phyloP scores from a whole-genome alignment of 2,113 vertebrate species.

The Heterotilapia buettikoferi region DNA sequence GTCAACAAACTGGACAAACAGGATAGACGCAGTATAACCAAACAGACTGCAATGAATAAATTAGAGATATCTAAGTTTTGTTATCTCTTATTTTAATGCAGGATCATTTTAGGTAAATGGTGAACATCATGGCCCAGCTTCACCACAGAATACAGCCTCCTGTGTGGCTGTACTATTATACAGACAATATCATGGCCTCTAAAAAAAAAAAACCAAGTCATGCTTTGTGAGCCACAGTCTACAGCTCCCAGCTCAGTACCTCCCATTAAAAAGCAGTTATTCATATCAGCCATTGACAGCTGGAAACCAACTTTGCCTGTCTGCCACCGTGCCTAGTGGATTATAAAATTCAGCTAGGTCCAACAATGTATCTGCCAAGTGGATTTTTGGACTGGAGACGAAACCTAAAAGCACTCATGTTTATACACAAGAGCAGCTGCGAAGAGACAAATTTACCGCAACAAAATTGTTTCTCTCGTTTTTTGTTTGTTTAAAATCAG shows the following conservation, averaged over 20 bases:
- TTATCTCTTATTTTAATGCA: neutral
- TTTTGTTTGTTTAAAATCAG: neutral
- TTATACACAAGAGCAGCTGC: conserved; percentile 40
- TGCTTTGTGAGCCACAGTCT: neutral
- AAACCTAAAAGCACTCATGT: conserved; percentile 37
- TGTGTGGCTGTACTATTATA: neutral
- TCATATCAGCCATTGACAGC: conserved; percentile 18
- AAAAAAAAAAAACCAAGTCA: neutral
- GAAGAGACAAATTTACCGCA: conserved; percentile 3
- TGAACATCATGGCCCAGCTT: neutral
- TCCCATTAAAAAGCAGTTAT: conserved; percentile 4
- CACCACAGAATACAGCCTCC: neutral
- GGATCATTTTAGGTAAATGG: neutral
- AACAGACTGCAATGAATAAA: neutral
- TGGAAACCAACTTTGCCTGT: conserved; percentile 19
- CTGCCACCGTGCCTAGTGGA: conserved; percentile 34
- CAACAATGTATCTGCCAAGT: conserved; percentile 41
- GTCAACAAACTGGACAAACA: neutral
- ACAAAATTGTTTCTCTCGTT: conserved; percentile 4
- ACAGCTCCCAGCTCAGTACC: neutral
- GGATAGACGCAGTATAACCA: neutral
- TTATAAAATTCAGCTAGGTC: conserved; percentile 16
- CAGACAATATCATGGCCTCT: neutral
- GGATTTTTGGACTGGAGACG: conserved; percentile 36
- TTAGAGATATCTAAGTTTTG: neutral